phyloP scores from a whole-genome alignment of 2,888 invertebrate species.

The Nymphalis polychloros region DNA sequence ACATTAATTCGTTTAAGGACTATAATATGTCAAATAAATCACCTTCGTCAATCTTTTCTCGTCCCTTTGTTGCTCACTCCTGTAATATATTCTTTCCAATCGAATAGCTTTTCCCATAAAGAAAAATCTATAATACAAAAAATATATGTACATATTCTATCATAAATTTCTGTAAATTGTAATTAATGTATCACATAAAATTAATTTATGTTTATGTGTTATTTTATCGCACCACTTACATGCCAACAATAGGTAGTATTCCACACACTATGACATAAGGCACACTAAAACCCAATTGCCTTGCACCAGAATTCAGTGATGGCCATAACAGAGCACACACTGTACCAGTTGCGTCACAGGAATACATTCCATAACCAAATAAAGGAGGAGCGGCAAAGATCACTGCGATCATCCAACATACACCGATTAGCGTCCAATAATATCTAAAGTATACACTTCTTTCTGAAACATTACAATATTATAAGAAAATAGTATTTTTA shows the following conservation, averaged over 20 bases:
- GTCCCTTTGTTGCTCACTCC: slow-evolving; percentile 68
- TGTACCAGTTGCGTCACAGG: slow-evolving; percentile 77
- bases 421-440: slow-evolving; percentile 69
- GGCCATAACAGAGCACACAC: slow-evolving; percentile 76
- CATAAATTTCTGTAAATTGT: no score
- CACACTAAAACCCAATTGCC: slow-evolving; percentile 70
- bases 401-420: slow-evolving; percentile 68
- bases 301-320: slow-evolving; percentile 58
- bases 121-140: slow-evolving; percentile 61
- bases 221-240: slow-evolving; percentile 58
- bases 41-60: slow-evolving; percentile 74
- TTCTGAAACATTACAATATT: slow-evolving; percentile 51
- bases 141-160: no score
- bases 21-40: slow-evolving; percentile 25
- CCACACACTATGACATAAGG: slow-evolving; percentile 71
- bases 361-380: slow-evolving; percentile 75
- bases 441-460: slow-evolving; percentile 65
- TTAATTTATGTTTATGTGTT: no score
- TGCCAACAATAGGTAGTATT: slow-evolving; percentile 67
- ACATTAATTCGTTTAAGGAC: not conserved
- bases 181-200: no score
- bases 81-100: slow-evolving; percentile 72
- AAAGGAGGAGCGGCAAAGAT: slow-evolving; percentile 75
- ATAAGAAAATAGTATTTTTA: slow-evolving; percentile 5
- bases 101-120: slow-evolving; percentile 74